Percentiles rank a stretch among this genome's conserved stretches.
Evolutionary conservation across 2,888 invertebrate genomes (phyloP).

Genomic region (Microplitis deprimator): DNA sequence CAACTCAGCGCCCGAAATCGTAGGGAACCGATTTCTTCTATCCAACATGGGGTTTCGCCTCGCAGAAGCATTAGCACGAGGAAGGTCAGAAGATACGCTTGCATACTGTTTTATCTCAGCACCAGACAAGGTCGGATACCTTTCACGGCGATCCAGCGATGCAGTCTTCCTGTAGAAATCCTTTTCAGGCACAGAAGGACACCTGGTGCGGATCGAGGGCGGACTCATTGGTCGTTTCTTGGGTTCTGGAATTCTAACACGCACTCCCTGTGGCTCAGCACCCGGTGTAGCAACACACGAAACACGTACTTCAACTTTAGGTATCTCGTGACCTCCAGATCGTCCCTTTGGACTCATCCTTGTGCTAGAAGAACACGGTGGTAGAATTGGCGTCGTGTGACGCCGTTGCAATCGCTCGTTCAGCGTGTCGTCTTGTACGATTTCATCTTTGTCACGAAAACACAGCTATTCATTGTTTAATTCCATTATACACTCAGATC

Average conservation of each 20-base stretch:
- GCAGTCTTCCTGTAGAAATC: slow-evolving; percentile 65
- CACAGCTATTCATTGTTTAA: slow-evolving; percentile 17
- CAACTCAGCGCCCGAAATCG: slow-evolving; percentile 66
- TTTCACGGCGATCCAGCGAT: slow-evolving; percentile 64
- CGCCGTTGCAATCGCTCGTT: slow-evolving; percentile 60
- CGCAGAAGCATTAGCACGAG: slow-evolving; percentile 29
- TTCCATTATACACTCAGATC: neutral
- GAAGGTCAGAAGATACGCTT: slow-evolving; percentile 39
- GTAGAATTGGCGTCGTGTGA: slow-evolving; percentile 59
- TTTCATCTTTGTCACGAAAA: slow-evolving; percentile 27
- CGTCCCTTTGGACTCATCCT: slow-evolving; percentile 67
- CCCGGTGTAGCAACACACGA: slow-evolving; percentile 64
- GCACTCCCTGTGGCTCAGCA: slow-evolving; percentile 64
- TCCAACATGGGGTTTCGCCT: slow-evolving; percentile 65
- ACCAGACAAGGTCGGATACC: slow-evolving; percentile 66
- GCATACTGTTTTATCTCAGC: slow-evolving; percentile 61
- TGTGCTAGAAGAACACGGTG: slow-evolving; percentile 41
- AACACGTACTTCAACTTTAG: slow-evolving; percentile 66
- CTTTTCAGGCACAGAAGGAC: slow-evolving; percentile 66
- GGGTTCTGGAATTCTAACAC: slow-evolving; percentile 67
- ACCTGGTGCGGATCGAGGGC: slow-evolving; percentile 58
- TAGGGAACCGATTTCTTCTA: slow-evolving; percentile 63
- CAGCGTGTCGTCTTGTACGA: slow-evolving; percentile 51
- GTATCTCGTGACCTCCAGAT: slow-evolving; percentile 55
- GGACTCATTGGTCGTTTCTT: slow-evolving; percentile 63